These are phyloP conservation scores for Aplysia californica DNA, from an alignment of 1,140 invertebrate species.

Conservation along the genomic window DNA sequence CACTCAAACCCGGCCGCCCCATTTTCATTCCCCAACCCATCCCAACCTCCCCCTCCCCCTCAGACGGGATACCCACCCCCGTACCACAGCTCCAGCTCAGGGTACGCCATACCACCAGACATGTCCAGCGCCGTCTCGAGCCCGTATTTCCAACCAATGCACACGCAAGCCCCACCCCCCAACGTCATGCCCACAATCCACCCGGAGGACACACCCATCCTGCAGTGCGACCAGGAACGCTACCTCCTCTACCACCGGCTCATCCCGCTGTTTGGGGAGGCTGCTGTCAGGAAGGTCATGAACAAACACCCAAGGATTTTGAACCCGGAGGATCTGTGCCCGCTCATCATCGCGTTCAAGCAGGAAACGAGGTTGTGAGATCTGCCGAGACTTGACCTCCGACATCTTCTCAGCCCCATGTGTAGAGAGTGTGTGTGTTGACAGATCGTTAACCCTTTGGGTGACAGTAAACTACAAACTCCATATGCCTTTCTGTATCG, in stretches of 20 bases:
- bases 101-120: background rate
- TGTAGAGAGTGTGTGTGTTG: too few species aligned
- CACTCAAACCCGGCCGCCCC: background rate
- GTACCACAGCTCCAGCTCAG: background rate
- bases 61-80: background rate
- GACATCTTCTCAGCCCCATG: too few species aligned
- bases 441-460: too few species aligned
- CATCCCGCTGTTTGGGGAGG: constrained; percentile 87
- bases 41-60: background rate
- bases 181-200: constrained; percentile 50
- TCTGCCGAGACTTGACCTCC: too few species aligned
- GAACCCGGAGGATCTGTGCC: constrained; percentile 88
- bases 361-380: too few species aligned
- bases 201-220: constrained; percentile 41
- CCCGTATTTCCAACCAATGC: background rate
- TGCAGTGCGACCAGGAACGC: constrained; percentile 76
- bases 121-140: background rate
- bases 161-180: background rate
- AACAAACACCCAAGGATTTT: constrained; percentile 86
- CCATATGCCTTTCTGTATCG: too few species aligned
- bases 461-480: too few species aligned
- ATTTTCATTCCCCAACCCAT: background rate
- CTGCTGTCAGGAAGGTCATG: constrained; percentile 87
- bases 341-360: background rate
- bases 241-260: constrained; percentile 85